These are phyloP conservation scores for Condylura cristata DNA, from an alignment of 2,113 vertebrate species.

Conservation along the genomic window DNA sequence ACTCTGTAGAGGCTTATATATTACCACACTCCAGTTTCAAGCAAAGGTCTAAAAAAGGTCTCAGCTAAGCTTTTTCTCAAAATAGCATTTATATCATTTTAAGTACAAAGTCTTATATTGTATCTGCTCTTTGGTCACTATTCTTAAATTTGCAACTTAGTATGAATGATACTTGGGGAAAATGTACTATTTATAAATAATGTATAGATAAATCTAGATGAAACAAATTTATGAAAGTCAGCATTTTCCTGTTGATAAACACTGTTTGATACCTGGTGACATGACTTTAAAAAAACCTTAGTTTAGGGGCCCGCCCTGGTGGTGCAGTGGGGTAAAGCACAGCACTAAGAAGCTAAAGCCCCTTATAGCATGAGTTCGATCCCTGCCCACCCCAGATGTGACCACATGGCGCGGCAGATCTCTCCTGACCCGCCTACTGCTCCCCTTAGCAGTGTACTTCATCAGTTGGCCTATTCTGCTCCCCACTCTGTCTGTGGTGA, in stretches of 20 bases:
- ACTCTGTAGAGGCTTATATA: background rate
- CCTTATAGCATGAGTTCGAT: too few species aligned
- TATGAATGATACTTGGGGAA: background rate
- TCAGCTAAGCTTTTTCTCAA: background rate
- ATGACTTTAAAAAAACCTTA: background rate
- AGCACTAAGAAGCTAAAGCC: too few species aligned
- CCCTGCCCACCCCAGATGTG: too few species aligned
- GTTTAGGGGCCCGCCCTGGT: too few species aligned
- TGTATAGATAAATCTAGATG: background rate
- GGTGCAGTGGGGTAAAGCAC: too few species aligned
- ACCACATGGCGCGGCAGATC: too few species aligned
- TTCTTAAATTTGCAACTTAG: background rate
- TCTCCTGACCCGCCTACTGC: too few species aligned
- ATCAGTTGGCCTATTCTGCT: too few species aligned
- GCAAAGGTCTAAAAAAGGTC: background rate
- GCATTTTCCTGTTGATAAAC: background rate
- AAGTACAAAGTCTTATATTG: background rate
- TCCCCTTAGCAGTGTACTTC: too few species aligned
- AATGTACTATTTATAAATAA: background rate
- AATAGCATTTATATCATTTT: too few species aligned
- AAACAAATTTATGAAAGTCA: background rate
- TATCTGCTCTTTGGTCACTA: background rate
- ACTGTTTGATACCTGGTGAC: background rate
- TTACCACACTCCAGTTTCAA: background rate
- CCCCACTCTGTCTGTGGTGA: too few species aligned